A percentile compares a stretch with the other conserved stretches of the same genome.
phyloP scores from a whole-genome alignment of 2,888 invertebrate genomes.

The Anorthoa munda region DNA sequence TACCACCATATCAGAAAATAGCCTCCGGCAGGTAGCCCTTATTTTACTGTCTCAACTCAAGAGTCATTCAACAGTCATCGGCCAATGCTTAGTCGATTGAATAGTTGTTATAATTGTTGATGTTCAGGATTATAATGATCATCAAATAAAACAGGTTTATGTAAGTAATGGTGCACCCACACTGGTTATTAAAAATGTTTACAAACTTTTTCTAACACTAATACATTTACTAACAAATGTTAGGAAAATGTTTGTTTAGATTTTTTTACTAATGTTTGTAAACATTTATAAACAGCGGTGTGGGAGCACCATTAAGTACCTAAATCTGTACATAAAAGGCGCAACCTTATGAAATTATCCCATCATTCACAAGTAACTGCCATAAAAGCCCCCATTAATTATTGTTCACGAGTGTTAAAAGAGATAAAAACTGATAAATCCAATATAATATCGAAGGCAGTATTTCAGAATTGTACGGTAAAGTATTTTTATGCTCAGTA shows the following conservation, averaged over 20 bases:
- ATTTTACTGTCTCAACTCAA: not conserved
- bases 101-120: not conserved
- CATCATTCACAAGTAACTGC: conserved; percentile 23
- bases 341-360: conserved; percentile 8
- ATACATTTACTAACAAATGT: too few relatives aligned
- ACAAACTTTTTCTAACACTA: too few relatives aligned
- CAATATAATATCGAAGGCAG: conserved; percentile 7
- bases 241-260: too few relatives aligned
- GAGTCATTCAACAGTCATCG: not conserved
- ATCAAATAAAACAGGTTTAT: not conserved
- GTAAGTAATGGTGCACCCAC: too few relatives aligned
- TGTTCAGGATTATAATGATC: not conserved
- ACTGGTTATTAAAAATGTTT: too few relatives aligned
- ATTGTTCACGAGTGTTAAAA: conserved; percentile 2
- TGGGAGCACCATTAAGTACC: not conserved
- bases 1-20: not conserved
- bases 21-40: not conserved
- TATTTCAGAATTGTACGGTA: conserved; percentile 1
- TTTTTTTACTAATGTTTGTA: too few relatives aligned
- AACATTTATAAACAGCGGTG: too few relatives aligned
- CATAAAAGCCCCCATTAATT: conserved; percentile 6
- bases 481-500: conserved; percentile 14
- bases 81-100: not conserved
- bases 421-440: conserved; percentile 25
- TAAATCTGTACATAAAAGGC: conserved; percentile 3